Conservation (phyloP, 2,888 invertebrate species). For the Chrysotoxum bicinctum region DNA sequence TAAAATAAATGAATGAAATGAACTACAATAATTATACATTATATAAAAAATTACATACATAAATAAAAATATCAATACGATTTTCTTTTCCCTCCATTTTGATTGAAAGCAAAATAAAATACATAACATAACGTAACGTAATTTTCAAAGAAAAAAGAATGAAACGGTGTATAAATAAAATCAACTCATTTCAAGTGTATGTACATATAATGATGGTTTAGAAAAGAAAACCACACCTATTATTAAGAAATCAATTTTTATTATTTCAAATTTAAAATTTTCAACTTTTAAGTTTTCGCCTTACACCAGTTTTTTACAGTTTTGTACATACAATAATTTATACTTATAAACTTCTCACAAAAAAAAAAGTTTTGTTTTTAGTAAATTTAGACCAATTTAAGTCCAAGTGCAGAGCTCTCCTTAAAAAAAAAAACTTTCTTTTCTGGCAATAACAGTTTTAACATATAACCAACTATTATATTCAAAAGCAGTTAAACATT, state of each 20-base stretch:
- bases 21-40: constrained; percentile 67
- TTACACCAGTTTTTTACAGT: not conserved
- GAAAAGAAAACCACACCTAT: not conserved
- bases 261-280: not conserved
- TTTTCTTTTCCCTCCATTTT: constrained; percentile 69
- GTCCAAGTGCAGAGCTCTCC: not conserved
- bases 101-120: constrained; percentile 40
- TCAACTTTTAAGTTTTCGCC: not conserved
- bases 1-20: constrained; percentile 65
- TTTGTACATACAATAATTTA: not conserved
- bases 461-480: not conserved
- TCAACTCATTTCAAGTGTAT: constrained; percentile 2
- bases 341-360: constrained; percentile 3
- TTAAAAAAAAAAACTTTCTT: not conserved
- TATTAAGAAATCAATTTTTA: not conserved
- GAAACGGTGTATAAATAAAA: constrained; percentile 1
- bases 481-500: not conserved
- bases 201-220: constrained; percentile 8
- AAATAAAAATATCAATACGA: constrained; percentile 58
- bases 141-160: not conserved
- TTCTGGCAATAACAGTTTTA: not conserved
- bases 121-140: constrained; percentile 4
- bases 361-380: not conserved
- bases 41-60: constrained; percentile 65
- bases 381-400: not conserved